Evolutionary conservation across 2,797 vertebrate species (phyloP).

Genomic region (Eidolon dupreanum): DNA sequence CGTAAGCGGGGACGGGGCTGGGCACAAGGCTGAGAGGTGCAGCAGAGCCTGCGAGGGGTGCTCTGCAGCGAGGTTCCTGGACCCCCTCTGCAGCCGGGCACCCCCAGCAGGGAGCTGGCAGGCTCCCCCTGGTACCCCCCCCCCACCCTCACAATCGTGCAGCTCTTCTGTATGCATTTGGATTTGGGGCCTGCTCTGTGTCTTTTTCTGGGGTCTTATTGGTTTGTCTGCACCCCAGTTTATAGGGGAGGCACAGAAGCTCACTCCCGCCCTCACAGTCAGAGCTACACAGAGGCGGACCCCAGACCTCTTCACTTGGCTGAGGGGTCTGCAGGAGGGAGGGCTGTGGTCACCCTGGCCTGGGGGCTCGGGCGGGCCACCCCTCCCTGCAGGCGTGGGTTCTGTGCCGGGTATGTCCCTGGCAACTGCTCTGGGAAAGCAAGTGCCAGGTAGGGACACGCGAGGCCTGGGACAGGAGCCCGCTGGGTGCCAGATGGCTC

Average conservation of each 20-base stretch:
- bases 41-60: not conserved
- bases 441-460: not conserved
- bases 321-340: not conserved
- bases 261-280: fast-evolving
- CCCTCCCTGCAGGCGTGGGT: not conserved
- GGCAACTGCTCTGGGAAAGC: not conserved
- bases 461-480: not conserved
- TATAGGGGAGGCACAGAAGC: fast-evolving
- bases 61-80: too few species aligned
- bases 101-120: not conserved
- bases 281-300: too few species aligned
- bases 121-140: too few species aligned
- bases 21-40: too few species aligned
- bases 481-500: not conserved
- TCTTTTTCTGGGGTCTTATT: not conserved
- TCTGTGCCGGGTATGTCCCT: too few species aligned
- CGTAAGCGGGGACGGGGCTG: too few species aligned
- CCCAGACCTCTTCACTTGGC: not conserved
- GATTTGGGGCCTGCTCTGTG: not conserved
- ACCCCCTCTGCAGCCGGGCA: not conserved
- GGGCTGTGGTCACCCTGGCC: fast-evolving
- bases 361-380: not conserved
- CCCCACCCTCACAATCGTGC: too few species aligned
- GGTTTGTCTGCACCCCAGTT: fast-evolving
- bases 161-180: not conserved